Conservation (phyloP, 2,888 invertebrate species). For the Tipula unca region DNA sequence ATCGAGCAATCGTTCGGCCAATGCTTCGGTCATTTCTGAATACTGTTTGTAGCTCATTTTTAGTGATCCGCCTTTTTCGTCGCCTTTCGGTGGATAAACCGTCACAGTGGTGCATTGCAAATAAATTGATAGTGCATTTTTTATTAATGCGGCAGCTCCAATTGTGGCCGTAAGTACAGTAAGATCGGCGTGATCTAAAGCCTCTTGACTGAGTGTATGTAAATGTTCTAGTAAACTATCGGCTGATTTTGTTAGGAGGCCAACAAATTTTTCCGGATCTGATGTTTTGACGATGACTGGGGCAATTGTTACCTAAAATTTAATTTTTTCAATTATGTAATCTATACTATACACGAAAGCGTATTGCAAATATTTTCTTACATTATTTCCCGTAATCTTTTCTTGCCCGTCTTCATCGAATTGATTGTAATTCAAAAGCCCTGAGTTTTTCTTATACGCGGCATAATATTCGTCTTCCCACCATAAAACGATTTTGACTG, state of each 20-base stretch:
- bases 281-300: constrained; percentile 63
- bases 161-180: constrained; percentile 72
- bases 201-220: constrained; percentile 71
- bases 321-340: not conserved
- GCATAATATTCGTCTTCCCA: constrained; percentile 75
- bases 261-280: constrained; percentile 67
- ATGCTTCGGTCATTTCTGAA: constrained; percentile 74
- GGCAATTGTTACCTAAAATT: constrained; percentile 28
- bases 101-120: constrained; percentile 46
- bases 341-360: not conserved
- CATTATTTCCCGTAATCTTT: constrained; percentile 23
- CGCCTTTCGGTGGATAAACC: constrained; percentile 39
- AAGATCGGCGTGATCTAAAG: constrained; percentile 74
- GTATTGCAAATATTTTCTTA: not conserved
- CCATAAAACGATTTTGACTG: constrained; percentile 77
- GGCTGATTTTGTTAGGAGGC: constrained; percentile 59
- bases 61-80: constrained; percentile 40
- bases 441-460: constrained; percentile 61
- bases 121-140: constrained; percentile 71
- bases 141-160: constrained; percentile 68
- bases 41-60: constrained; percentile 60
- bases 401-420: constrained; percentile 35
- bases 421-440: constrained; percentile 42
- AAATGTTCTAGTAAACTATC: constrained; percentile 67
- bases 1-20: constrained; percentile 73